These are phyloP conservation scores for Parnassius smintheus DNA, from an alignment of 2,888 invertebrate species.

Conservation along the genomic window DNA sequence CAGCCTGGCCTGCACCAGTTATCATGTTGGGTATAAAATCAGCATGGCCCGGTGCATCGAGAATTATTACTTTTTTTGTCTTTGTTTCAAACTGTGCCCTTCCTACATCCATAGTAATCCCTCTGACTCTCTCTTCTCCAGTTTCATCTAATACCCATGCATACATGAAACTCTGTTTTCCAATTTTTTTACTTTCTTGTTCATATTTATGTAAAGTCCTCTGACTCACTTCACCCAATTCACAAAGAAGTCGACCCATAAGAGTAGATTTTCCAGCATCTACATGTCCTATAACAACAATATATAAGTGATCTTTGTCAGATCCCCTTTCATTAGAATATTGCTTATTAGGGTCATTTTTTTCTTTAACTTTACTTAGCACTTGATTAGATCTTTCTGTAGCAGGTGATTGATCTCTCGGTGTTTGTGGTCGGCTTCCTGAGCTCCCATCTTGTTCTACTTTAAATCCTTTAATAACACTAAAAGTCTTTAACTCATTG, in stretches of 20 bases:
- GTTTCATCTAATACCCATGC: conserved; percentile 99
- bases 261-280: conserved; percentile 98
- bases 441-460: conserved; percentile 52
- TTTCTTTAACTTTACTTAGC: conserved; percentile 74
- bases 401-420: conserved; percentile 86
- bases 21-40: conserved; percentile 99
- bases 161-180: conserved; percentile 98
- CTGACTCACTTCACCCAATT: conserved; percentile 92
- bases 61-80: conserved; percentile 88
- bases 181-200: conserved; percentile 97
- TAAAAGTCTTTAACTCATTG: conserved; percentile 62
- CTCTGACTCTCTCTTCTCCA: conserved; percentile 96
- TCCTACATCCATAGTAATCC: conserved; percentile 99
- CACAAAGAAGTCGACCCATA: conserved; percentile 96
- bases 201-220: conserved; percentile 97
- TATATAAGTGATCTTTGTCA: conserved; percentile 93
- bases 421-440: conserved; percentile 71
- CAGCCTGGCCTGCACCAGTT: conserved; percentile 98
- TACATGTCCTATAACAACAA: conserved; percentile 97
- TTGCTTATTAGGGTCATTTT: conserved; percentile 80
- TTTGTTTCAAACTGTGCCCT: conserved; percentile 95
- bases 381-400: conserved; percentile 80
- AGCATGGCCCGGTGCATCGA: conserved; percentile 99
- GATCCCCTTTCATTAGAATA: conserved; percentile 88
- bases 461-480: conserved; percentile 82